Percentiles rank a stretch among this genome's conserved stretches.
phyloP scores from a whole-genome alignment of 2,113 vertebrate species.

The Prinia subflava region DNA sequence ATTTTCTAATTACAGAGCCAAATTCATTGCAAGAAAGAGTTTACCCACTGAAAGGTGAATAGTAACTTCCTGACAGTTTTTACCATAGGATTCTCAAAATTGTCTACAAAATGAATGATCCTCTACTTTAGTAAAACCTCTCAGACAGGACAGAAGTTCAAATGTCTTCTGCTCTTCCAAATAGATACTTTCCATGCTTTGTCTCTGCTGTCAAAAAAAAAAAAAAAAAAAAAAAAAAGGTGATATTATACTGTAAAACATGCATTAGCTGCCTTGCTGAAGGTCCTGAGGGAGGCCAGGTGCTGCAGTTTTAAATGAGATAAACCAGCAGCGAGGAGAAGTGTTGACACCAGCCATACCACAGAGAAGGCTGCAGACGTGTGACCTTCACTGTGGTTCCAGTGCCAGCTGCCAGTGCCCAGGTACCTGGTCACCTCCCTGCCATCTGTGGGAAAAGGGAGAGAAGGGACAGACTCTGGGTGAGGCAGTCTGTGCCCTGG shows the following conservation, averaged over 20 bases:
- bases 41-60: not conserved
- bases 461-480: not conserved
- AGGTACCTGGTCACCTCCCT: not conserved
- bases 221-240: not conserved
- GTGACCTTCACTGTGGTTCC: not conserved
- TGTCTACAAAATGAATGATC: not conserved
- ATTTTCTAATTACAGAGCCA: conserved; percentile 29
- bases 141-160: not conserved
- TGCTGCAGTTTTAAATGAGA: not conserved
- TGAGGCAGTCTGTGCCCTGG: not conserved
- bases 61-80: not conserved
- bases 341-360: not conserved
- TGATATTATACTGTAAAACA: not conserved
- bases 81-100: not conserved
- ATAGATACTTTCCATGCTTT: not conserved
- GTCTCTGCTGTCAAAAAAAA: not conserved
- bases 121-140: not conserved
- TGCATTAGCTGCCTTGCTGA: not conserved
- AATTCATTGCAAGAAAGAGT: not conserved
- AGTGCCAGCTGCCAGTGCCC: not conserved
- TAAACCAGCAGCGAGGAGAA: not conserved
- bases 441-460: not conserved
- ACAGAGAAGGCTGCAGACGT: not conserved
- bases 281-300: not conserved
- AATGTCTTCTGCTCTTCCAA: not conserved